phyloP scores from a whole-genome alignment of 1,140 invertebrate genomes.

The Meteorus sp. region DNA sequence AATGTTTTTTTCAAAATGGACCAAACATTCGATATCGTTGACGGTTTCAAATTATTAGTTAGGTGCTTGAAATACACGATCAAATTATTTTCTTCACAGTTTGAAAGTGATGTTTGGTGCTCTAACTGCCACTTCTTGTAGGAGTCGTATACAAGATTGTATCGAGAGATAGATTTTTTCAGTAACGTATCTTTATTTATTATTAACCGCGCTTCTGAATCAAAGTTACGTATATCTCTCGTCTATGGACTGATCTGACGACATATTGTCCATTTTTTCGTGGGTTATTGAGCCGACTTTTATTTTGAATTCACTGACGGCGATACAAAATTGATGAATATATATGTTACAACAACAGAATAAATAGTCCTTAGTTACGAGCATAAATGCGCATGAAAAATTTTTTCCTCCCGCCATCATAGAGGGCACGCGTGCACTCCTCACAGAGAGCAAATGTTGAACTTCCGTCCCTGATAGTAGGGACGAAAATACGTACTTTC shows the following conservation, averaged over 20 bases:
- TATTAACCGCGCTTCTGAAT: background rate
- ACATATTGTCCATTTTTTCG: background rate
- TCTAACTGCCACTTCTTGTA: background rate
- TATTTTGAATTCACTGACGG: background rate
- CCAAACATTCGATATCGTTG: background rate
- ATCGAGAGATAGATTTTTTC: background rate
- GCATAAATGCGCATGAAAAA: too few relatives aligned
- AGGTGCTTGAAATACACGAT: background rate
- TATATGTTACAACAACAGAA: too few relatives aligned
- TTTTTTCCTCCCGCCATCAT: too few relatives aligned
- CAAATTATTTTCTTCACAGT: slow-evolving; percentile 1
- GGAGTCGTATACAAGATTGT: slow-evolving; percentile 2
- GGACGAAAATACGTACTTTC: too few relatives aligned
- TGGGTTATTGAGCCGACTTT: background rate
- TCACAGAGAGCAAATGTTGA: background rate
- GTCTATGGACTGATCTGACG: background rate
- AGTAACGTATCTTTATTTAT: background rate
- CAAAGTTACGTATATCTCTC: background rate
- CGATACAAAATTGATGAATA: too few relatives aligned
- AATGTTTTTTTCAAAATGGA: slow-evolving; percentile 16
- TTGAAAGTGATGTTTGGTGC: background rate
- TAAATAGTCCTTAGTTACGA: too few relatives aligned
- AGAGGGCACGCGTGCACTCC: too few relatives aligned
- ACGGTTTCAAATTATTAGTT: background rate
- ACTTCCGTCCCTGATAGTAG: too few relatives aligned